Base-by-base conservation (phyloP, 1,140 invertebrate genomes). In the Prorops nasuta region DNA sequence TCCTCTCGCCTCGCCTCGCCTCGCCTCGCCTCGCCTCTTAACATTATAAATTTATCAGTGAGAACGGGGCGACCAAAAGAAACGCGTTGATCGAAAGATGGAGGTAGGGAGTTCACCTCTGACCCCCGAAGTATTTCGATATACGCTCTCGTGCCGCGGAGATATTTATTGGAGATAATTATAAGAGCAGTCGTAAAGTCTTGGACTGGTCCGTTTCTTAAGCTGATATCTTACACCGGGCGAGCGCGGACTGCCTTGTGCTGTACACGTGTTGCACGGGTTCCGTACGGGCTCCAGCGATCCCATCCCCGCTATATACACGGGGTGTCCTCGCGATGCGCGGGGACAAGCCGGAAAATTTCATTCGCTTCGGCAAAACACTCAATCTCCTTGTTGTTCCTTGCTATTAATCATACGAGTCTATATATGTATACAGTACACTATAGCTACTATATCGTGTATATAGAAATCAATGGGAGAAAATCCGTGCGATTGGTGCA, bases 91-190 rank as follows among this genome's bases (percentile, higher is more conserved):
- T 74, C 71, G 68, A 73, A 71, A 71, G 71, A 72, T 71, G 67
- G 63, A 67, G 69, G 64, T 64, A 64, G 58, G 54, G 50, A 58
- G 56, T 54, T 73, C 66, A 72, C 71, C 71, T 67, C 56, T 67
- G 70, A 74, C 67, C 66, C 51, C 55, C 60, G 44, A 65, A 69
- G 64, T 71, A 71, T 73, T 68, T 68, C 65, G 65, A 70, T 71
- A 60, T 63, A 70, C 64, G 61, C 64, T 75, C 71, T 75, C 72
- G 66, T 73, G 71, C 69, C 66, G 66, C 66, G 65, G 62, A 75
- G 74, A 76, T 76, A 77, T 77, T 77, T 77, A 77, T 76, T 77
- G 74, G 60, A 76, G 73, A 77, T 77, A 77, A 77, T 77, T 77
- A 76, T 69, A 73, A 72, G 72, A 73, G 67, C 67, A 73, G 66